Base-by-base conservation (phyloP, 2,797 vertebrate species). In the Cetoscarus ocellatus region DNA sequence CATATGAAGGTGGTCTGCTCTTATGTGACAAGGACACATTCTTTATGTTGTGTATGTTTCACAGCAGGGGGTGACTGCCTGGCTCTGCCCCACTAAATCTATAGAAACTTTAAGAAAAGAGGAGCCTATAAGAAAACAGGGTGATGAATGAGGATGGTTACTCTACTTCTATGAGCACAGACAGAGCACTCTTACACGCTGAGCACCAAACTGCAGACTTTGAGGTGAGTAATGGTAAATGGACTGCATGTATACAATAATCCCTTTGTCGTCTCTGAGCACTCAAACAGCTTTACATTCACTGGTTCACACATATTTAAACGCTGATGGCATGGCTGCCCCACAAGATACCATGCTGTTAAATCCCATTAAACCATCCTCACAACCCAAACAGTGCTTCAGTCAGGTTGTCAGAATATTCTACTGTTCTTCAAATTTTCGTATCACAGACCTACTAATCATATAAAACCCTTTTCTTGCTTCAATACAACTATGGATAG, bases 1-100 rank as follows among this genome's bases (percentile, higher is more conserved):
- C 54, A 55, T 65, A 38, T 42, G 50, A 47, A 13, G 63, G 76
- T 60, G 65, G 64, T 60, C 13, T 3, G 14, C 51, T 77, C 15
- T 8, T 51, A 66, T 70, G 70, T 68, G 66, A 69, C 59, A 49
- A 15, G 44, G 40, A 67, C 48, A 34, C 60, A 19, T n/a, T 81
- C 62, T 73, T 73, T 67, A 65, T 59, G 61, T 65, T 55, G 61
- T 48, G 49, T 49, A 55, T 11, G 40, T 8, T 44, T 67, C 55
- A 9, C 38, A 18, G 49, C 15, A 9, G 49, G 54, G 68, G 66
- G 56, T 10, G 6, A 27, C 6, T 40, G 36, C 17, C 27, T 39
- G 19, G 66, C 39, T 66, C n/a, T 69, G 49, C 10, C 54, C 60
- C 35, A 1, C 10, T 68, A 49, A 67, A 61, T 48, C 69, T 75